Conservation (phyloP, 2,797 vertebrate genomes). For the Melanotaenia nigrans region DNA sequence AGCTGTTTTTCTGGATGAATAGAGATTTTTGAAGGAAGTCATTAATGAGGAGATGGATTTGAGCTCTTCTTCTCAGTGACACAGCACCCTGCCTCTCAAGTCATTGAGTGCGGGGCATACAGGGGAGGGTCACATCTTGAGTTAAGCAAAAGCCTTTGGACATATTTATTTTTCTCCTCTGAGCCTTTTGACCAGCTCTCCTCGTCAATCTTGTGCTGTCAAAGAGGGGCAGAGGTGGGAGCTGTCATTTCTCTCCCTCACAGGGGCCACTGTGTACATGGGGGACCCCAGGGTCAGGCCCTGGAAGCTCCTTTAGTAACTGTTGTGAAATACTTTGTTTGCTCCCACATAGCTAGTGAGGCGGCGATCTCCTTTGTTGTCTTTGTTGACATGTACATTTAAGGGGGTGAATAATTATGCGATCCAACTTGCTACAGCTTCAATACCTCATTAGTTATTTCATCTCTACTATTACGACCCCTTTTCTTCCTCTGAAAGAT, state of each 20-base stretch:
- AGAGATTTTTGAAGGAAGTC: slow-evolving; percentile 44
- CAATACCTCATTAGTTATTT: slow-evolving; percentile 1
- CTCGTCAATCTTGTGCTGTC: slow-evolving; percentile 80
- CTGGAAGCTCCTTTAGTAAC: slow-evolving; percentile 68
- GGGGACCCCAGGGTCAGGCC: slow-evolving; percentile 73
- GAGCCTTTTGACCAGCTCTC: slow-evolving; percentile 73
- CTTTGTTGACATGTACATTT: slow-evolving; percentile 6
- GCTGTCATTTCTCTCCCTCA: slow-evolving; percentile 63
- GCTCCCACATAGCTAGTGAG: slow-evolving; percentile 32
- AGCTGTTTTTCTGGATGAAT: slow-evolving; percentile 50
- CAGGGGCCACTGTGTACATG: slow-evolving; percentile 59
- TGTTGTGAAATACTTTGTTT: slow-evolving; percentile 69
- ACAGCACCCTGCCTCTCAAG: slow-evolving; percentile 48
- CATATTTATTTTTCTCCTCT: slow-evolving; percentile 79
- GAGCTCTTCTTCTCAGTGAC: slow-evolving; percentile 54
- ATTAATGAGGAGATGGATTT: slow-evolving; percentile 34
- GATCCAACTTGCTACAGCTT: slow-evolving; percentile 10
- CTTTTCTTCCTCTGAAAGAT: slow-evolving; percentile 20
- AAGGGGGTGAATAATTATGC: slow-evolving; percentile 18
- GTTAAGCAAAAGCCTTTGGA: slow-evolving; percentile 59
- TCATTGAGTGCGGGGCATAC: slow-evolving; percentile 34
- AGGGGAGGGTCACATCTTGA: slow-evolving; percentile 40
- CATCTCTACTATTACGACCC: slow-evolving; percentile 2
- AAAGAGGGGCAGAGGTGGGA: slow-evolving; percentile 72
- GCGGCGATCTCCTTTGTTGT: background rate